phyloP scores from a whole-genome alignment of 2,797 vertebrate species.

The Taeniopygia guttata region DNA sequence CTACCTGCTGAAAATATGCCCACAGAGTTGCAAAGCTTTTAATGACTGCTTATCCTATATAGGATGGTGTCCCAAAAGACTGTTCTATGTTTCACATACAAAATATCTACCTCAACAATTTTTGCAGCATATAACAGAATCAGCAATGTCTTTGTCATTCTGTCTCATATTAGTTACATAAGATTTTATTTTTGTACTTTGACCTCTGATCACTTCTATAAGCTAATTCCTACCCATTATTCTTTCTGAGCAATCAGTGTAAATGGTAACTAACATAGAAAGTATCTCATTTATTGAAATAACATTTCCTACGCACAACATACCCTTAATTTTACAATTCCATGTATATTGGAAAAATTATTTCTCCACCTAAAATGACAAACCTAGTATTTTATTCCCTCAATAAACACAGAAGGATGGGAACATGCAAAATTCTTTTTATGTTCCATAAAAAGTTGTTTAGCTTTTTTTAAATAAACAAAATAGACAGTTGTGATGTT shows the following conservation, averaged over 20 bases:
- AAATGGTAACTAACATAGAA: not conserved
- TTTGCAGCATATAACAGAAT: not conserved
- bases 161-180: not conserved
- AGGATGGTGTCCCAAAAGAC: not conserved
- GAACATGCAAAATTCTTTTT: fast-evolving
- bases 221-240: not conserved
- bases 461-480: not conserved
- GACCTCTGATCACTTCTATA: not conserved
- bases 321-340: not conserved
- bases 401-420: not conserved
- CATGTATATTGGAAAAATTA: not conserved
- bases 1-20: constrained; percentile 23
- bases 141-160: not conserved
- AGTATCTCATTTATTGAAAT: not conserved
- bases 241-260: not conserved
- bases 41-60: not conserved
- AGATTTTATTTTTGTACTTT: not conserved
- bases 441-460: not conserved
- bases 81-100: not conserved
- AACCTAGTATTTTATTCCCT: not conserved
- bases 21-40: not conserved
- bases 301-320: not conserved
- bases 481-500: not conserved
- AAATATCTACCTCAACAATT: not conserved
- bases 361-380: not conserved